phyloP scores from a whole-genome alignment of 1,140 invertebrate species.

The Agrypnia vestita region DNA sequence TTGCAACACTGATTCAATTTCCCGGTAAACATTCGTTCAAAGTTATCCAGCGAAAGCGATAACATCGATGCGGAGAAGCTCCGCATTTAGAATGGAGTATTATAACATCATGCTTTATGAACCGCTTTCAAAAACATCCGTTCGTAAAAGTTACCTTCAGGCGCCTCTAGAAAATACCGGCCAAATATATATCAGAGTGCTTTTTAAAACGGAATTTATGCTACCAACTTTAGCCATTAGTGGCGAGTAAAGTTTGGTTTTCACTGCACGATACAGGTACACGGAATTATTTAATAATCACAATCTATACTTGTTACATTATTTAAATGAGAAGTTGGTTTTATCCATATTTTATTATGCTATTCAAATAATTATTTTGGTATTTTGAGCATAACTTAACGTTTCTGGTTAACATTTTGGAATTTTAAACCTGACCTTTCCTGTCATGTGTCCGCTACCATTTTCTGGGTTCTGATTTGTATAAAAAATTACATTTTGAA shows the following conservation, averaged over 20 bases:
- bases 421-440: too few species aligned
- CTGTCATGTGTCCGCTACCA: too few species aligned
- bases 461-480: too few species aligned
- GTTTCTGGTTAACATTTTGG: too few species aligned
- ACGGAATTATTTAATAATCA: too few species aligned
- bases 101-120: slow-evolving; percentile 43
- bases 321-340: too few species aligned
- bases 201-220: slow-evolving; percentile 48
- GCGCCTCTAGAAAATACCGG: slow-evolving; percentile 37
- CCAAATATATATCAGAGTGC: slow-evolving; percentile 48
- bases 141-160: slow-evolving; percentile 37
- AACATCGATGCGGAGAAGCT: slow-evolving; percentile 15
- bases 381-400: too few species aligned
- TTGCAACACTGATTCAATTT: slow-evolving; percentile 16
- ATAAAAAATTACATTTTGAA: not conserved
- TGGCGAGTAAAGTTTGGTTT: not conserved
- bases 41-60: not conserved
- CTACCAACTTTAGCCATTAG: slow-evolving; percentile 45
- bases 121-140: slow-evolving; percentile 49
- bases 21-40: not conserved
- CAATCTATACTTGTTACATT: too few species aligned
- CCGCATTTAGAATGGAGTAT: slow-evolving; percentile 42
- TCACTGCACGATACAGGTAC: too few species aligned
- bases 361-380: too few species aligned
- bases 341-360: too few species aligned